Evolutionary conservation across 2,113 vertebrate species (phyloP).

Genomic region (Salvelinus fontinalis): DNA sequence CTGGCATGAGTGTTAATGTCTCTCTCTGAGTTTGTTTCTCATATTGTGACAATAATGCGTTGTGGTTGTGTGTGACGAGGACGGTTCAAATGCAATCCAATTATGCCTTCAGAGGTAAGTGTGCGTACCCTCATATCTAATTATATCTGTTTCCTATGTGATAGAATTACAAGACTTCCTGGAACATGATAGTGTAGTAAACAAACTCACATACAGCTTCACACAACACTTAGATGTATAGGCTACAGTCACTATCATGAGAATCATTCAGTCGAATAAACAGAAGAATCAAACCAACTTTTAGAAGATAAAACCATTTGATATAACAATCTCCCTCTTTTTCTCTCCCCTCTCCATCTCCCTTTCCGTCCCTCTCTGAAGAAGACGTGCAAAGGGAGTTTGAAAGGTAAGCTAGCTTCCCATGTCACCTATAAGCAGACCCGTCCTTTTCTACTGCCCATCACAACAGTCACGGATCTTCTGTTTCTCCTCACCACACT

Average conservation of each 20-base stretch:
- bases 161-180: neutral
- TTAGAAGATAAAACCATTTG: neutral
- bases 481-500: neutral
- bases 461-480: neutral
- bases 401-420: neutral
- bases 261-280: too few species aligned
- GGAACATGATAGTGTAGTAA: neutral
- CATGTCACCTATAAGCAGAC: neutral
- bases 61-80: neutral
- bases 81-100: neutral
- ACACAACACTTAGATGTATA: neutral
- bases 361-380: constrained; percentile 4
- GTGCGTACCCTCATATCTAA: neutral
- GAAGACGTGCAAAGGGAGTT: neutral
- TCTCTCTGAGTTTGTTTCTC: neutral
- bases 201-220: neutral
- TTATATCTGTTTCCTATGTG: neutral
- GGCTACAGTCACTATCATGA: neutral
- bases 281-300: neutral
- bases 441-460: neutral
- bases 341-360: constrained; percentile 10
- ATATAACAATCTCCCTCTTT: constrained; percentile 23
- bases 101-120: neutral
- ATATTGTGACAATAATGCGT: neutral
- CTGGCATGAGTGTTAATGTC: too few species aligned